These are phyloP conservation scores for Bolinopsis microptera DNA, from an alignment of 37 sponge, comb jelly and placozoan species.

Conservation along the genomic window DNA sequence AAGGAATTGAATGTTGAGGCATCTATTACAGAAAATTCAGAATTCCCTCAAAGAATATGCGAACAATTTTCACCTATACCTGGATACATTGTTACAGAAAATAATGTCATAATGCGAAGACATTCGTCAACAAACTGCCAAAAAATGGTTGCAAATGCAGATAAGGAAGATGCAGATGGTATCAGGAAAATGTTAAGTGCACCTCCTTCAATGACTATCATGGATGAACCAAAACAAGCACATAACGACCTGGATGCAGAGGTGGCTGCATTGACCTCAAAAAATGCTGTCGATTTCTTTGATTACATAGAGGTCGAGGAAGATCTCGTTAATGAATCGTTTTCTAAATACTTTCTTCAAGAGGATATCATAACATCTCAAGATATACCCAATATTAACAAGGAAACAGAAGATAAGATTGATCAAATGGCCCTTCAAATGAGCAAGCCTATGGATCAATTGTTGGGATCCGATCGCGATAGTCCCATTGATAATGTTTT, in stretches of 20 bases:
- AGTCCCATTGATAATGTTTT: neutral
- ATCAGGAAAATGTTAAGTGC: constrained; percentile 26
- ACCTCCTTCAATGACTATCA: neutral
- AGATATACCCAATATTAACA: neutral
- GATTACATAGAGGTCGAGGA: neutral
- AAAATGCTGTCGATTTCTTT: neutral
- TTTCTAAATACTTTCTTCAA: neutral
- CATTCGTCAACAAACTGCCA: neutral
- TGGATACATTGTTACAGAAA: constrained; percentile 15
- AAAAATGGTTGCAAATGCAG: neutral
- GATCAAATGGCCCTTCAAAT: neutral
- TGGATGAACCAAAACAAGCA: neutral
- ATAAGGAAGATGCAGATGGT: neutral
- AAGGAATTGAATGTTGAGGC: neutral
- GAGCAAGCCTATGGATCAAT: neutral
- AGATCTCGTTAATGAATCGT: constrained; percentile 38
- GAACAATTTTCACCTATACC: constrained; percentile 17
- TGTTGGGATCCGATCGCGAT: neutral
- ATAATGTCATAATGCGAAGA: neutral
- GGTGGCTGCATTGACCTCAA: neutral
- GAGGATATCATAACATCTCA: neutral
- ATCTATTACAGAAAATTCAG: neutral
- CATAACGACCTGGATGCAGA: neutral
- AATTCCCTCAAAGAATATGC: neutral
- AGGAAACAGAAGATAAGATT: neutral